phyloP scores from a whole-genome alignment of 1,140 invertebrate genomes.

The Scaptodrosophila lebanonensis region DNA sequence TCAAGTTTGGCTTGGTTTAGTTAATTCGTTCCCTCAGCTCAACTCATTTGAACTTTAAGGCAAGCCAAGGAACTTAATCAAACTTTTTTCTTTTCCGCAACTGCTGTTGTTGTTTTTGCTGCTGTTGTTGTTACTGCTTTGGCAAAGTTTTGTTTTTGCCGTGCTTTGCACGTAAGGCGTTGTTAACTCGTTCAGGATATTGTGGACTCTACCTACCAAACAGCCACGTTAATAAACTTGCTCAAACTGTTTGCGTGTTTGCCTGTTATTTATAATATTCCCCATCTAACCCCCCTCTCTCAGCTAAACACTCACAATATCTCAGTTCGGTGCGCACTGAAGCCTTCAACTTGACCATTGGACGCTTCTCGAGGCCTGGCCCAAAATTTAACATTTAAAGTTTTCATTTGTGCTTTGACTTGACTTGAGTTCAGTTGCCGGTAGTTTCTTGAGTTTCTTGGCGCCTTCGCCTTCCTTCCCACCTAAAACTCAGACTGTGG shows the following conservation, averaged over 20 bases:
- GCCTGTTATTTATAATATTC: constrained; percentile 64
- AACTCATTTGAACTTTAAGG: constrained; percentile 55
- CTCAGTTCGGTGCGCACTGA: not conserved
- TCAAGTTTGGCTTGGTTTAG: constrained; percentile 46
- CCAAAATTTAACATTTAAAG: constrained; percentile 33
- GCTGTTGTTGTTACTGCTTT: constrained; percentile 4
- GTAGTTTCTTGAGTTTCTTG: too few species aligned
- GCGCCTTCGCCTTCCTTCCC: too few species aligned
- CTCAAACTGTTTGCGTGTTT: constrained; percentile 66
- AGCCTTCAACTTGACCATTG: constrained; percentile 59
- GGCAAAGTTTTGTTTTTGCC: constrained; percentile 17
- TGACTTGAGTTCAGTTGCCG: too few species aligned
- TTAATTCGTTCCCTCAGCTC: constrained; percentile 57
- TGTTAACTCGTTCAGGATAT: constrained; percentile 50
- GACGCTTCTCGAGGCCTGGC: constrained; percentile 2
- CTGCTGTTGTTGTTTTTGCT: constrained; percentile 3
- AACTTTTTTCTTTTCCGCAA: constrained; percentile 43
- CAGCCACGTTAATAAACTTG: constrained; percentile 52
- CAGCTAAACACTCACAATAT: too few species aligned
- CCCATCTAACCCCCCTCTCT: not conserved
- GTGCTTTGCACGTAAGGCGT: constrained; percentile 52
- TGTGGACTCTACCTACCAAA: constrained; percentile 8
- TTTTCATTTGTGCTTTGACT: constrained; percentile 3
- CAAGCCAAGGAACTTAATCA: constrained; percentile 65
- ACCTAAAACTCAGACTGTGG: constrained; percentile 9